These are phyloP conservation scores for Petrolisthes cinctipes DNA, from an alignment of 2,888 invertebrate genomes.

Conservation along the genomic window DNA sequence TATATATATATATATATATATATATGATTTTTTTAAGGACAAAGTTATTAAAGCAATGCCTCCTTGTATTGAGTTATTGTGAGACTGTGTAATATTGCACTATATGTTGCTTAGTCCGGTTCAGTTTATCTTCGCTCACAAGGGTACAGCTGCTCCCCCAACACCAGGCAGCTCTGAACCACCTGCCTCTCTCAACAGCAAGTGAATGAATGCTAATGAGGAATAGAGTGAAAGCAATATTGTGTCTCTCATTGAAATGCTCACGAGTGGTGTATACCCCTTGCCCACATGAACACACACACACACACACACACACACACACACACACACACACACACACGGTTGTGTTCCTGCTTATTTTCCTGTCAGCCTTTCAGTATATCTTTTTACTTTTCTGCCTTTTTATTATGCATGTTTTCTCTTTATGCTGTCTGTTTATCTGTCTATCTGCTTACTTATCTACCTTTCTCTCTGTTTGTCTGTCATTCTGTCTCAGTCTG, in stretches of 20 bases:
- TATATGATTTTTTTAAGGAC: background rate
- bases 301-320: background rate
- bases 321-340: background rate
- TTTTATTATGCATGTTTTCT: background rate
- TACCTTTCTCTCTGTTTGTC: background rate
- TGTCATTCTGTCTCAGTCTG: background rate
- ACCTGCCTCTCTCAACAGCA: too few species aligned
- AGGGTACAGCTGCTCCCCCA: too few species aligned
- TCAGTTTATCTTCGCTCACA: too few species aligned
- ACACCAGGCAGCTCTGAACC: too few species aligned
- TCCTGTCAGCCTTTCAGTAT: background rate
- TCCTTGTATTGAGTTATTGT: too few species aligned
- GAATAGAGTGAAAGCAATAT: too few species aligned
- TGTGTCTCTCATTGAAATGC: too few species aligned
- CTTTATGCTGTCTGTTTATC: background rate
- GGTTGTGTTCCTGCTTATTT: background rate
- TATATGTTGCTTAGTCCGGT: too few species aligned
- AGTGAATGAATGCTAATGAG: too few species aligned
- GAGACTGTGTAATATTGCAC: too few species aligned
- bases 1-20: constrained; percentile 28
- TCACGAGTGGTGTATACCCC: background rate
- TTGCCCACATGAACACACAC: background rate
- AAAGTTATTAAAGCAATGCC: too few species aligned
- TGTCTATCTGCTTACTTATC: background rate
- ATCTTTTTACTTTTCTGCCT: background rate